Evolutionary conservation across 2,113 vertebrate genomes (phyloP).

Genomic region (Corythaixoides concolor): DNA sequence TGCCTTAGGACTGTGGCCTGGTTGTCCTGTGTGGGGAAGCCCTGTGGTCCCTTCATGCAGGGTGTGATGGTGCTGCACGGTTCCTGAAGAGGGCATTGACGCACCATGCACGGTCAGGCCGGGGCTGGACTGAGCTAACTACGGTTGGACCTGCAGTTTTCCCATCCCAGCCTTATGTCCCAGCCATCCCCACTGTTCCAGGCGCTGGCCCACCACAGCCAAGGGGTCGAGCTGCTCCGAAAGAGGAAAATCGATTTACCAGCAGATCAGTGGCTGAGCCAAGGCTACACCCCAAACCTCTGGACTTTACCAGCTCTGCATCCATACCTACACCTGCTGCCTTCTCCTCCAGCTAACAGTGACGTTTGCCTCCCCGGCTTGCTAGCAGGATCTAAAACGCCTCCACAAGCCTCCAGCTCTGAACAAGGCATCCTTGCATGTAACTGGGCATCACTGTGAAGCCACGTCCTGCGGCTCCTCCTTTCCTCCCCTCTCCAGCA

Average conservation of each 20-base stretch:
- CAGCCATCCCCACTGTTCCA: not conserved
- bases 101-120: not conserved
- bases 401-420: not conserved
- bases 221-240: not conserved
- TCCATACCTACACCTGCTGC: not conserved
- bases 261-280: not conserved
- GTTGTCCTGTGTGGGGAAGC: fast-evolving
- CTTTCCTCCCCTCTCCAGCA: not conserved
- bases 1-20: not conserved
- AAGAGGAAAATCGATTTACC: not conserved
- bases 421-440: fast-evolving
- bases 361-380: not conserved
- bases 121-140: fast-evolving
- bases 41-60: not conserved
- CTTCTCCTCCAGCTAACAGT: not conserved
- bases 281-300: not conserved
- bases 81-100: not conserved
- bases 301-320: not conserved
- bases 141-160: not conserved
- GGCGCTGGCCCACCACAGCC: not conserved
- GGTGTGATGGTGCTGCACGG: not conserved
- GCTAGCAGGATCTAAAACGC: not conserved
- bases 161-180: not conserved
- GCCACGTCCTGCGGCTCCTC: not conserved
- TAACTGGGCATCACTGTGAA: not conserved